Evolutionary conservation across 2,888 invertebrate species (phyloP).

Genomic region (Yponomeuta sedellus): DNA sequence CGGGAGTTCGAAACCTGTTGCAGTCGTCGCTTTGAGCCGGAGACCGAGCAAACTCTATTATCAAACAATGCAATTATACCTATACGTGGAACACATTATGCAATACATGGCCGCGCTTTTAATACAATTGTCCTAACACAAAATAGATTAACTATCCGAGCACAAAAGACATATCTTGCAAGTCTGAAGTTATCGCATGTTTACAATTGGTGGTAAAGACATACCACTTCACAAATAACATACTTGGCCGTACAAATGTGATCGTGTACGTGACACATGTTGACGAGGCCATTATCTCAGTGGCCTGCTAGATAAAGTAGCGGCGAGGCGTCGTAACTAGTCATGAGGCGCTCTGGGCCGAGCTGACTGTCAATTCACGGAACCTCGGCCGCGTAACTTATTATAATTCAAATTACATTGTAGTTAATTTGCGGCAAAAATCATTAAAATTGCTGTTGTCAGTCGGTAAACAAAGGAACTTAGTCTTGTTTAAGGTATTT

Average conservation of each 20-base stretch:
- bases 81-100: too few relatives aligned
- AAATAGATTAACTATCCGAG: constrained; percentile 1
- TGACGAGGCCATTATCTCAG: constrained; percentile 15
- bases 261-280: constrained; percentile 7
- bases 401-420: constrained; percentile 17
- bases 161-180: background rate
- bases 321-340: constrained; percentile 14
- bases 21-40: too few relatives aligned
- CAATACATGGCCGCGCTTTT: background rate
- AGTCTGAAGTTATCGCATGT: background rate
- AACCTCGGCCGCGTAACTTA: constrained; percentile 16
- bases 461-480: constrained; percentile 22
- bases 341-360: background rate
- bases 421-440: background rate
- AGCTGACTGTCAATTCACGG: background rate
- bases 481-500: too few relatives aligned
- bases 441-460: constrained; percentile 17
- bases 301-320: constrained; percentile 18
- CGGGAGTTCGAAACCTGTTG: background rate
- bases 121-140: background rate
- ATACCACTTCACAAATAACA: background rate
- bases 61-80: background rate
- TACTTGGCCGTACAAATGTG: background rate
- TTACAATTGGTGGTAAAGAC: background rate
- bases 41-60: background rate